Conservation (phyloP, 2,113 vertebrate genomes). For the Anthoscopus minutus region DNA sequence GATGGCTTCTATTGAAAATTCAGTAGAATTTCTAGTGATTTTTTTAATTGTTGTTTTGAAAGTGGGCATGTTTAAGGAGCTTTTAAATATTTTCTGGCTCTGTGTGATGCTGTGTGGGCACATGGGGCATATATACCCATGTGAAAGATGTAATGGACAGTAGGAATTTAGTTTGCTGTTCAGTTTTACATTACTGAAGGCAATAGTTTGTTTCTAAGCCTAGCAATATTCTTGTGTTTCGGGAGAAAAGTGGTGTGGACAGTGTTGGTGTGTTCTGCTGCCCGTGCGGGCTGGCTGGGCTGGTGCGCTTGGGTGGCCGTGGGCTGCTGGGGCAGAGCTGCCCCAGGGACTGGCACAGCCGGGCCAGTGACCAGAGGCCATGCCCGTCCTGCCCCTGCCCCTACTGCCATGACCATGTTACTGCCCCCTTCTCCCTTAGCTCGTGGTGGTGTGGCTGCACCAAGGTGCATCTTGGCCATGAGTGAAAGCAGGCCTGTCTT, state of each 20-base stretch:
- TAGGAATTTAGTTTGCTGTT: background rate
- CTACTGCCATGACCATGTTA: rapidly evolving
- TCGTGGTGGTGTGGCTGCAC: rapidly evolving
- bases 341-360: too few relatives aligned
- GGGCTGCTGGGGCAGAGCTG: background rate
- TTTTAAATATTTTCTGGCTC: background rate
- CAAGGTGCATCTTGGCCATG: rapidly evolving
- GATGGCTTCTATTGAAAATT: background rate
- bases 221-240: background rate
- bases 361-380: rapidly evolving
- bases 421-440: background rate
- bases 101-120: background rate
- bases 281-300: rapidly evolving
- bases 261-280: background rate
- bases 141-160: background rate
- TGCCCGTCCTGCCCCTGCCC: background rate
- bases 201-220: background rate
- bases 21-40: background rate
- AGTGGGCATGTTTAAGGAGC: background rate
- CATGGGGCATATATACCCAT: background rate
- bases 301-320: background rate
- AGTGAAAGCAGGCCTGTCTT: too few relatives aligned
- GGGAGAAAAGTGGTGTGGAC: background rate
- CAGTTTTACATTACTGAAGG: background rate
- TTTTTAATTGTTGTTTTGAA: background rate